These are phyloP conservation scores for Misgurnus mizolepis DNA, from an alignment of 2,113 vertebrate genomes.

Conservation along the genomic window DNA sequence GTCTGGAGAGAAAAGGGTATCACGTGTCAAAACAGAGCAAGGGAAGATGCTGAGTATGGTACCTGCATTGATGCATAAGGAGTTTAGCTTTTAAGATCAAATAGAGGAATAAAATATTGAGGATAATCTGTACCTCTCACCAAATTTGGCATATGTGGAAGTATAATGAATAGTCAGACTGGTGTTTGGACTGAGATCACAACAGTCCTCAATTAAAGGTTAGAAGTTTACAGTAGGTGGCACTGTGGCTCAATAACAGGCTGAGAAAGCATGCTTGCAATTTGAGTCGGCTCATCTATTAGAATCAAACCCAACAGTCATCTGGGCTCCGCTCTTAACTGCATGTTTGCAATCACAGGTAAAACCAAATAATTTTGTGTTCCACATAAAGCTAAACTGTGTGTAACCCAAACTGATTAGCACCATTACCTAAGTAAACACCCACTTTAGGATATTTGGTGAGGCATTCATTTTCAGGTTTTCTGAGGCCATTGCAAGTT, in stretches of 20 bases:
- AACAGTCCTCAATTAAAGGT: slow-evolving; percentile 24
- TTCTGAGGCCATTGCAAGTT: slow-evolving; percentile 38
- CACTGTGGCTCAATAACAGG: slow-evolving; percentile 68
- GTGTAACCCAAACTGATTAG: background rate
- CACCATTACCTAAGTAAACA: slow-evolving; percentile 24
- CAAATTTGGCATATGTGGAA: background rate
- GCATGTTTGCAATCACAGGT: slow-evolving; percentile 9
- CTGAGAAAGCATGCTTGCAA: background rate
- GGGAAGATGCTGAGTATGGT: slow-evolving; percentile 6
- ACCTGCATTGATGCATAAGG: slow-evolving; percentile 19
- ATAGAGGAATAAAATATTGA: too few species aligned
- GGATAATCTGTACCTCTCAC: background rate
- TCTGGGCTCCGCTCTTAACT: background rate
- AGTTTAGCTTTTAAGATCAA: slow-evolving; percentile 37
- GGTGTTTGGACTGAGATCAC: slow-evolving; percentile 22
- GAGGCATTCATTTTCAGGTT: slow-evolving; percentile 56
- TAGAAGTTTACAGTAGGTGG: slow-evolving; percentile 63
- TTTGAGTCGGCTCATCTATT: slow-evolving; percentile 19
- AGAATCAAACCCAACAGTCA: slow-evolving; percentile 30
- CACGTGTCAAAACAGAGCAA: slow-evolving; percentile 42
- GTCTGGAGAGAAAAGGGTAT: slow-evolving; percentile 68
- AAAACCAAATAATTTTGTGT: background rate
- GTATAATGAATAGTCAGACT: slow-evolving; percentile 10
- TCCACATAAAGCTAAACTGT: background rate
- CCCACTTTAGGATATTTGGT: background rate